Percentiles rank a stretch among this genome's conserved stretches.
Evolutionary conservation across 2,888 invertebrate genomes (phyloP).

Genomic region (Baccha elongata): DNA sequence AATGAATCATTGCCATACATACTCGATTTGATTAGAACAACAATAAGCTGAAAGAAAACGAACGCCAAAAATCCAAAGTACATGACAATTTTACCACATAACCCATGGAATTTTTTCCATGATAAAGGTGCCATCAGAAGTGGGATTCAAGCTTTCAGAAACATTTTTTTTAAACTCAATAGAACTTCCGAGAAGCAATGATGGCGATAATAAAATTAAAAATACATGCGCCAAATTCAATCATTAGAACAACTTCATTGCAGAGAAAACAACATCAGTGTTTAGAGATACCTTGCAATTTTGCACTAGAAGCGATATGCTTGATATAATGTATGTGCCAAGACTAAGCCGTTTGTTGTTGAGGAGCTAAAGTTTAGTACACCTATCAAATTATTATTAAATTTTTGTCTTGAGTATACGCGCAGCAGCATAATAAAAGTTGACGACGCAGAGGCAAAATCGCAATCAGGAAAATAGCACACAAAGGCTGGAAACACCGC

Average conservation of each 20-base stretch:
- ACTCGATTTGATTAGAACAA: slow-evolving; percentile 34
- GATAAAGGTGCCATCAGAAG: slow-evolving; percentile 10
- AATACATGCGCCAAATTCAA: slow-evolving; percentile 56
- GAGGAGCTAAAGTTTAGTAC: slow-evolving; percentile 22
- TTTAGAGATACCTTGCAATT: slow-evolving; percentile 28
- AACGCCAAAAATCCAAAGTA: slow-evolving; percentile 29
- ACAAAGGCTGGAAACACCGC: slow-evolving; percentile 60
- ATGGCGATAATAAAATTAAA: slow-evolving; percentile 25
- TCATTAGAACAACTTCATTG: slow-evolving; percentile 60
- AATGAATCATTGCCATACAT: slow-evolving; percentile 45
- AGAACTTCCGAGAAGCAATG: slow-evolving; percentile 24
- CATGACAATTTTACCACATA: slow-evolving; percentile 9
- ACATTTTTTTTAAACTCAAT: background rate
- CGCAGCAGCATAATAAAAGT: slow-evolving; percentile 61
- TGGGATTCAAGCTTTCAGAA: slow-evolving; percentile 3
- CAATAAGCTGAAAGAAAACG: slow-evolving; percentile 1
- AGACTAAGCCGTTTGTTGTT: slow-evolving; percentile 41
- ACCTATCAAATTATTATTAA: slow-evolving; percentile 62
- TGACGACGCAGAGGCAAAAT: slow-evolving; percentile 65
- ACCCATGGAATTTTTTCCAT: slow-evolving; percentile 1
- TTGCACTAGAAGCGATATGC: slow-evolving; percentile 15
- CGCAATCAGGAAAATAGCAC: slow-evolving; percentile 71
- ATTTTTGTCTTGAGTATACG: slow-evolving; percentile 62
- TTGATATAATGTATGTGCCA: background rate
- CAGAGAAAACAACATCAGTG: slow-evolving; percentile 32